Evolutionary conservation across 2,888 invertebrate species (phyloP), one percentile per base, ranked within the genome.

Genomic region (Caenorhabditis angaria): DNA sequence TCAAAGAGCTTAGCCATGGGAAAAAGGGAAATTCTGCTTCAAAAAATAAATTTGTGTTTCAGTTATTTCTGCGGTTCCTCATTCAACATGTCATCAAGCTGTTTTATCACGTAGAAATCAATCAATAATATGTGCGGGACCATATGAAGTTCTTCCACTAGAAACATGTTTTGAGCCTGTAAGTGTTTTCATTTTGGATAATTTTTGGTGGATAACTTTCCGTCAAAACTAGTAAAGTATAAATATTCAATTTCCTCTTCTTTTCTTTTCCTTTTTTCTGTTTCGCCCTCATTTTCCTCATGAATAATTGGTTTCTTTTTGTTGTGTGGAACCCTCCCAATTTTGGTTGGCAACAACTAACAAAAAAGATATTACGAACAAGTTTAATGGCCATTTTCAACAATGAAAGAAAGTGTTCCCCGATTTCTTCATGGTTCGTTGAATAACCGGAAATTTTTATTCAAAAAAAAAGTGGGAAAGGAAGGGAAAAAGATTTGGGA

Each of bases 21-120:
- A n/a, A 41, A 12, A 6, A 41, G 3, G 41, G 18, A 41, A 41
- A 41, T 41, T 18, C 3, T 5, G n/a, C 24, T 22, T 22, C 50
- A 50, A 50, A 50, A 8, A 50, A 48, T n/a, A 48, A n/a, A 8
- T 27, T 22, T 4, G 2, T 54, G 5, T 72, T 72, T 57, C 65
- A 72, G 72, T 72, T 55, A 59, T 72, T 58, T 72, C 72, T 60
- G 68, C 72, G 57, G 48, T 72, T 50, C 68, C 72, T 24, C 72
- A 72, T 59, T 61, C 68, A 10, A 72, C 72, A 14, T 61, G 61
- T 35, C 67, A 67, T 27, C 59, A 61, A 54, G 72, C 72, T 0
- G 65, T 68, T 14, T 61, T 72, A 41, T 72, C 72, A 20, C 67
- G 72, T 22, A 57, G 68, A 8, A 56, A 67, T 29, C 53, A 56